These are phyloP conservation scores for Sitodiplosis mosellana DNA, from an alignment of 1,140 invertebrate species.

Conservation along the genomic window DNA sequence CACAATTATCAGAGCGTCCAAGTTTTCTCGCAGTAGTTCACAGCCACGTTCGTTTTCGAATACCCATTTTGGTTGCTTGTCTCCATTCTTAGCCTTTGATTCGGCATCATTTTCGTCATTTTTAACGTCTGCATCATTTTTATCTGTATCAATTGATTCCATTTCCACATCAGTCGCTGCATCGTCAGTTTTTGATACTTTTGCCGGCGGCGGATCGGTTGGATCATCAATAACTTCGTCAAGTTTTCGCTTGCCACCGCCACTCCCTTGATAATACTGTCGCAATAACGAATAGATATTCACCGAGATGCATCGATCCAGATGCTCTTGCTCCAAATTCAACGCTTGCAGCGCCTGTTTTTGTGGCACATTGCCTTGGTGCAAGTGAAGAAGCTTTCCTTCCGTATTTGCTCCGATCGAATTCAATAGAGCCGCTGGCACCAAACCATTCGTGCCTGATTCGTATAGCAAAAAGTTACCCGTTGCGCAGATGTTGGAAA, in stretches of 20 bases:
- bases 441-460: conserved; percentile 62
- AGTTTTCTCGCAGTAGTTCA: conserved; percentile 35
- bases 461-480: conserved; percentile 74
- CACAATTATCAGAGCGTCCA: conserved; percentile 62
- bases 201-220: conserved; percentile 1
- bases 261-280: conserved; percentile 34
- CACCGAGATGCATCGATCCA: conserved; percentile 41
- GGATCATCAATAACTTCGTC: not conserved
- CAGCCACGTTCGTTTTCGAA: conserved; percentile 39
- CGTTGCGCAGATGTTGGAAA: conserved; percentile 56
- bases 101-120: conserved; percentile 2
- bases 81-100: conserved; percentile 5
- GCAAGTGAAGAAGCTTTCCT: conserved; percentile 53
- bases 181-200: conserved; percentile 10
- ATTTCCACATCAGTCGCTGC: not conserved
- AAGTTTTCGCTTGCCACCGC: conserved; percentile 2
- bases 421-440: conserved; percentile 63
- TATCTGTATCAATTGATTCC: not conserved
- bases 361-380: conserved; percentile 58
- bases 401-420: conserved; percentile 40
- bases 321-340: conserved; percentile 49
- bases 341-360: conserved; percentile 57
- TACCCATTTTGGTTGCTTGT: conserved; percentile 35
- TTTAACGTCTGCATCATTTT: conserved; percentile 5
- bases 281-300: conserved; percentile 55